Conservation (phyloP, 2,888 invertebrate genomes). For the Pristionchus exspectatus region DNA sequence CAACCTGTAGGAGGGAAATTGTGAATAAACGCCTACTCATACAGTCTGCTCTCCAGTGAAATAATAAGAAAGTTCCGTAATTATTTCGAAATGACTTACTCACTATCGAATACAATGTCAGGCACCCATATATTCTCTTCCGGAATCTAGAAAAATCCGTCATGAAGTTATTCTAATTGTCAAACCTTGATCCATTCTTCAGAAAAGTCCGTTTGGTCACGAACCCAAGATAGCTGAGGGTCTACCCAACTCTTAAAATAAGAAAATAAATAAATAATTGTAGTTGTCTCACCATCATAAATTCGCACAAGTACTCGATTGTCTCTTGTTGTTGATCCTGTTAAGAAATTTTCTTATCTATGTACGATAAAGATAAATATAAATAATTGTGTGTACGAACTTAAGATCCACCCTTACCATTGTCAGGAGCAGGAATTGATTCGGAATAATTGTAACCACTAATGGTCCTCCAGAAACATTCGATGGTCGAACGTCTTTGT, state of each 20-base stretch:
- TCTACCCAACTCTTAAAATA: constrained; percentile 44
- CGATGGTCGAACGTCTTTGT: constrained; percentile 34
- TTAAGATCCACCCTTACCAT: constrained; percentile 55
- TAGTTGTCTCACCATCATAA: constrained; percentile 59
- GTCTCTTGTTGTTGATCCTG: constrained; percentile 68
- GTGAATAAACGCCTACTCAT: no score
- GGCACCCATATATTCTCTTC: constrained; percentile 63
- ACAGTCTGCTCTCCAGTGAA: no score
- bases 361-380: no score
- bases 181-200: constrained; percentile 52
- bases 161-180: no score
- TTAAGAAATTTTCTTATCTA: no score
- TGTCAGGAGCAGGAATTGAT: constrained; percentile 62
- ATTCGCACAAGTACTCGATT: constrained; percentile 65
- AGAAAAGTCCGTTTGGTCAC: neutral
- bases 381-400: no score
- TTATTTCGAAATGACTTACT: no score
- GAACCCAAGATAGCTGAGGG: constrained; percentile 42
- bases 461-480: constrained; percentile 55
- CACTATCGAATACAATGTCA: constrained; percentile 62
- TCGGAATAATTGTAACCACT: constrained; percentile 62
- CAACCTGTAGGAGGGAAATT: no score
- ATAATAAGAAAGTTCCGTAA: no score
- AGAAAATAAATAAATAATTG: neutral
- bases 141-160: neutral